phyloP scores from a whole-genome alignment of 2,113 vertebrate genomes.

The Poeciliopsis occidentalis region DNA sequence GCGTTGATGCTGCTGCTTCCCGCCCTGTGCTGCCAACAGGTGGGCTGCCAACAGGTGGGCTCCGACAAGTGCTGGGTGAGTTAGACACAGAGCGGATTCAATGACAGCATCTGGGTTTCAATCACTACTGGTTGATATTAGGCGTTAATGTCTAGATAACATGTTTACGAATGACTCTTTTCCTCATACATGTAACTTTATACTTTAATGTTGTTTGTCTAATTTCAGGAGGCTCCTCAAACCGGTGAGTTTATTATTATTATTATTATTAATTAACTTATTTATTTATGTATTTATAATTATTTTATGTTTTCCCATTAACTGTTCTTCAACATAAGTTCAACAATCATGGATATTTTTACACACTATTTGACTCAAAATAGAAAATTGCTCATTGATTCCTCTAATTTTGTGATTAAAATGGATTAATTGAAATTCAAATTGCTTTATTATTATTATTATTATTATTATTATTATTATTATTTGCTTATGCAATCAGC shows the following conservation, averaged over 20 bases:
- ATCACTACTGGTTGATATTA: background rate
- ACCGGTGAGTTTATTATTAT: constrained; percentile 47
- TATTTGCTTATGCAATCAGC: background rate
- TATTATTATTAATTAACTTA: no score
- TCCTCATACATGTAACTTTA: background rate
- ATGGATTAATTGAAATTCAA: background rate
- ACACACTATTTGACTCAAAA: background rate
- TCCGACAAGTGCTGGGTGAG: background rate
- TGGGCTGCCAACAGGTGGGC: background rate
- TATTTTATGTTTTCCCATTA: background rate
- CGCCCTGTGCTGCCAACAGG: background rate
- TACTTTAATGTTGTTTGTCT: background rate
- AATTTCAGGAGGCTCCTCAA: constrained; percentile 9
- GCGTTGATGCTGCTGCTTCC: background rate
- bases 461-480: no score
- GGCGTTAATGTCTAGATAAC: no score
- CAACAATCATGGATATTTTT: background rate
- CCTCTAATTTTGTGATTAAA: background rate
- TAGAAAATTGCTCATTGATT: background rate
- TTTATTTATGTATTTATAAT: no score
- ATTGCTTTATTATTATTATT: background rate
- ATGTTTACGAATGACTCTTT: background rate
- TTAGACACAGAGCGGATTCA: no score
- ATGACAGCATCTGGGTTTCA: background rate
- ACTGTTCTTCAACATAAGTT: background rate